Base-by-base conservation (phyloP, 2,797 vertebrate species). In the Enteromius viviparus region DNA sequence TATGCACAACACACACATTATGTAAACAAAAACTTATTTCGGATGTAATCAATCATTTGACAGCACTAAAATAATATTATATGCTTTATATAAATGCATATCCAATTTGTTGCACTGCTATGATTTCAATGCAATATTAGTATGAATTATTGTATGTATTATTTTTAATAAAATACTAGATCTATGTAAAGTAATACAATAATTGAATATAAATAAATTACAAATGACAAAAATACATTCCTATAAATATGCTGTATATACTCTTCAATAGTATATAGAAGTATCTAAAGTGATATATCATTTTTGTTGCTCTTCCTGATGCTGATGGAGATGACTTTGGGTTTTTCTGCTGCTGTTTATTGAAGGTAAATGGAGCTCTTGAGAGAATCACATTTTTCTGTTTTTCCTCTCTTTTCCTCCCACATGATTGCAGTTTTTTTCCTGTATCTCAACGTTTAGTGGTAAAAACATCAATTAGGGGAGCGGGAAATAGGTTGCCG, bases 401-500 rank as follows among this genome's bases (percentile, higher is more conserved):
- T 84, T 17, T 32, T 1, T 75, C 60, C 51, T 21, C 42, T 55
- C 21, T 47, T 62, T 2, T 66, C 7, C 58, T 74, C 37, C 23
- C 14, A 15, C 34, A 4, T 53, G 62, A 42, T 76, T 19, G 62
- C 26, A 51, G 17, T 55, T 19, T 69, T 64, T 84, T 90, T 62
- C 60, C 85, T 89, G 83, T 68, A 71, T 78, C 6, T 68, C 65
- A 1, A 7, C 45, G 5, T 84, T 77, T 51, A 17, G 32, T 72
- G 77, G 72, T 83, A 65, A 78, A 86, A 85, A 81, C 51, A 75
- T 80, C 76, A 78, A 88, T 88, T 88, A 88, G 71, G 29, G 80
- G 68, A 53, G 58, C 72, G 40, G 71, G 83, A 83, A 81, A 68
- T 64, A 72, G 42, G 87, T 86, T 86, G 77, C 80, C 74, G 78